These are phyloP conservation scores for Saccopteryx bilineata DNA, from an alignment of 2,113 vertebrate genomes.

Conservation along the genomic window DNA sequence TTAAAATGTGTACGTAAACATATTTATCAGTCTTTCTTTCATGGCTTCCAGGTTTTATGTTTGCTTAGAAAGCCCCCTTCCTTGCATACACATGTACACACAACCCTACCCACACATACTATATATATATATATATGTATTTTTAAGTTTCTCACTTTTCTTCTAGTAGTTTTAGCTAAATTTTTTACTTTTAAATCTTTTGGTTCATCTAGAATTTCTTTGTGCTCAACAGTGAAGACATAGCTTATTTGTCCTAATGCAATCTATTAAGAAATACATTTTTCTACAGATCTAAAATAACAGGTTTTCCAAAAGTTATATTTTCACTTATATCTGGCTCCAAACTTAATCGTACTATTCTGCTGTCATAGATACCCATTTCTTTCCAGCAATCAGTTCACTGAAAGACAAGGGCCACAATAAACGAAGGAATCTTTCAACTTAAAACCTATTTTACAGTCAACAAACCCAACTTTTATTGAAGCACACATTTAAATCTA, in stretches of 20 bases:
- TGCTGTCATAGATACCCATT: neutral
- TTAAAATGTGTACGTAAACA: neutral
- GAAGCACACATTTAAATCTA: neutral
- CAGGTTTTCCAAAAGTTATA: neutral
- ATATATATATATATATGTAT: neutral
- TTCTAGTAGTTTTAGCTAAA: conserved; percentile 3
- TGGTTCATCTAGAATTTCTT: neutral
- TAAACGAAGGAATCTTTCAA: neutral
- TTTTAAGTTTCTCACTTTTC: neutral
- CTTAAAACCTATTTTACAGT: neutral
- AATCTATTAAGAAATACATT: neutral
- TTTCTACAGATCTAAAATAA: conserved; percentile 22
- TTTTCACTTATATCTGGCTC: neutral
- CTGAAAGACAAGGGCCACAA: neutral
- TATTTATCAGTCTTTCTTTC: neutral
- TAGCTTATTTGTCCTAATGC: neutral
- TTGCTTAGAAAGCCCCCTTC: neutral
- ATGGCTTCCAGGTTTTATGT: neutral
- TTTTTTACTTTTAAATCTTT: conserved; percentile 36
- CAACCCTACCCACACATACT: neutral
- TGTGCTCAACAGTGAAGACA: neutral
- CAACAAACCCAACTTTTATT: neutral
- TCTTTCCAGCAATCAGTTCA: neutral
- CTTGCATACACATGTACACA: neutral
- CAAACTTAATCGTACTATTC: neutral